Conservation (phyloP, 2,797 vertebrate genomes). For the Smutsia gigantea region DNA sequence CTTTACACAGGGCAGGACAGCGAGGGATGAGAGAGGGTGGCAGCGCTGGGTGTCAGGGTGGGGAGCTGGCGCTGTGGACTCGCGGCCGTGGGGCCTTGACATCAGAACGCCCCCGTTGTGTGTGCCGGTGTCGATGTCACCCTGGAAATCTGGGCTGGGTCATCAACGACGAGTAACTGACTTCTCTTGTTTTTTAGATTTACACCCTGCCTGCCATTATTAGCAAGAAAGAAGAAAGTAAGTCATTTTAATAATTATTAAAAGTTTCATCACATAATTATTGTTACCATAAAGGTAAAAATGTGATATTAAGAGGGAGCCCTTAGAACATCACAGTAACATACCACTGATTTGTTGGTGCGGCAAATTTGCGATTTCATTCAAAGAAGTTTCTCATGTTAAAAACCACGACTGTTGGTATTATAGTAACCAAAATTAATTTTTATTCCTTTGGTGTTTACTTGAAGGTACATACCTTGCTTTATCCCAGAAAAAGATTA, state of each 20-base stretch:
- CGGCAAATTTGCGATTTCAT: background rate
- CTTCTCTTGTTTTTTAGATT: constrained; percentile 89
- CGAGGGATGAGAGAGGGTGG: no score
- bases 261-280: background rate
- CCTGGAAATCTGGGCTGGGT: background rate
- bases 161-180: constrained; percentile 11
- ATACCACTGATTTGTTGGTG: background rate
- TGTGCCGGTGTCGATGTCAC: background rate
- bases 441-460: background rate
- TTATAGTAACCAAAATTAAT: background rate
- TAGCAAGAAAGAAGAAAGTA: constrained; percentile 99
- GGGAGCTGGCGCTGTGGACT: background rate
- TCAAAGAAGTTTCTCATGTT: background rate
- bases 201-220: constrained; percentile 97
- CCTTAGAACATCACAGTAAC: background rate
- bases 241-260: constrained; percentile 82
- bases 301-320: background rate
- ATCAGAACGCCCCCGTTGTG: background rate
- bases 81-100: background rate
- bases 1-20: background rate
- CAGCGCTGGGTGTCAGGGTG: background rate
- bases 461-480: background rate
- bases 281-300: background rate
- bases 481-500: background rate
- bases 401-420: background rate